Conservation (phyloP, 2,113 vertebrate genomes). For the Daboia siamensis region DNA sequence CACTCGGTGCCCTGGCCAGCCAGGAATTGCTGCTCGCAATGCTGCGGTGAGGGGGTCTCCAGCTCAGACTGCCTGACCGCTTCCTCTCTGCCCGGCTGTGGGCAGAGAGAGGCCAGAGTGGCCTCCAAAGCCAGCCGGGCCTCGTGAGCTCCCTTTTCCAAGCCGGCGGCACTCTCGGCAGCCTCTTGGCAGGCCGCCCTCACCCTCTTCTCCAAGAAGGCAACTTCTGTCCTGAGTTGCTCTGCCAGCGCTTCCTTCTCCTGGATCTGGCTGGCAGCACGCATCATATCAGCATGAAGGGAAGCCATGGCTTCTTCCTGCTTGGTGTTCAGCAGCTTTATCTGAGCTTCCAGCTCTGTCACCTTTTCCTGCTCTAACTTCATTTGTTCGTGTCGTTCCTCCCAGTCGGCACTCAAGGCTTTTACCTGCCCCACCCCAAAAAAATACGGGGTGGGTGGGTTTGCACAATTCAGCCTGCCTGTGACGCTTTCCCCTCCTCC, state of each 20-base stretch:
- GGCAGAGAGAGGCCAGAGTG: neutral
- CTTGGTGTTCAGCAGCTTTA: neutral
- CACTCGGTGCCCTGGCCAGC: neutral
- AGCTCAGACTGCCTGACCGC: rapidly evolving
- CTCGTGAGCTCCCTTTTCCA: neutral
- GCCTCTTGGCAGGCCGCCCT: neutral
- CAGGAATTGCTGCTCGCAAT: neutral
- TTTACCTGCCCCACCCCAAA: neutral
- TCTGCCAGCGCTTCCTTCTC: neutral
- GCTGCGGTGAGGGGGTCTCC: neutral
- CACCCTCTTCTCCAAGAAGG: neutral
- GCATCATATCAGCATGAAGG: neutral
- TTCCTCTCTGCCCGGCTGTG: neutral
- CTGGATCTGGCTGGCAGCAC: neutral
- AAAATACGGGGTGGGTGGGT: too few relatives aligned
- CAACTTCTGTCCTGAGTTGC: neutral
- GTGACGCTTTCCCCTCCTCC: neutral
- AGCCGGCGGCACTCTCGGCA: neutral
- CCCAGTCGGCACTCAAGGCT: neutral
- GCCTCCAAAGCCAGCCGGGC: neutral
- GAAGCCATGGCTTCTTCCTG: neutral
- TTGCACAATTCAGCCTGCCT: neutral
- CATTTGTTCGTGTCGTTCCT: neutral
- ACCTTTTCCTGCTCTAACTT: neutral
- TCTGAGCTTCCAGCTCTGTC: neutral